Evolutionary conservation across 1,140 invertebrate species (phyloP), one percentile per base, ranked within the genome.

Genomic region (Drosophila pseudoananassae): DNA sequence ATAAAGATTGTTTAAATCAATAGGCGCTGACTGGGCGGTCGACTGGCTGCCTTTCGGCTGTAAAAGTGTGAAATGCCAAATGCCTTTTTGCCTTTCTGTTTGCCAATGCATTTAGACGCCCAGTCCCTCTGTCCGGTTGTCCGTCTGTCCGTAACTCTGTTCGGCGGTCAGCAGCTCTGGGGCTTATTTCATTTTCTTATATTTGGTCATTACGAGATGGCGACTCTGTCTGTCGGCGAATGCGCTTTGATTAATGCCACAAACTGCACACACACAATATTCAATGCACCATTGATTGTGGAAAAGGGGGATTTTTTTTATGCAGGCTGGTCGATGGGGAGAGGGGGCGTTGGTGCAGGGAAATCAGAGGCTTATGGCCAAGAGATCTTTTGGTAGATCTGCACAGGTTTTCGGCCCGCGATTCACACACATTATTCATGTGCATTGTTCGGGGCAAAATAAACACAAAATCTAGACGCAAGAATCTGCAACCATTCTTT

Each of bases 401-500:
- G 77, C 84, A 78, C 83, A 87, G 78, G 84, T 83, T 83, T 82
- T 88, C 63, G 53, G 63, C 54, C 43, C 77, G 72, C 81, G 83
- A 88, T 88, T 88, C 83, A 88, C 83, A 88, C 83, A 88, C 83
- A 88, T 88, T 88, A 88, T 88, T 88, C 83, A 88, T 88, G 83
- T 82, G 82, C 81, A 85, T 85, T 88, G 83, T 88, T 88, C 68
- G 55, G 49, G 65, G 76, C 65, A 65, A 88, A 89, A 88, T 89
- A 83, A 83, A 89, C 83, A 89, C 83, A 88, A 88, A 87, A 88
- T 83, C 83, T 89, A 89, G 84, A 89, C 79, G 51, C 78, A 78
- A 79, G 83, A 87, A 87, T 87, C 78, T 88, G 83, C 83, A 87
- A 79, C 83, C 83, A 87, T 88, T 87, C 82, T 87, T 87, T 71